phyloP scores from a whole-genome alignment of 2,113 vertebrate species.

The Sclerurus mexicanus region DNA sequence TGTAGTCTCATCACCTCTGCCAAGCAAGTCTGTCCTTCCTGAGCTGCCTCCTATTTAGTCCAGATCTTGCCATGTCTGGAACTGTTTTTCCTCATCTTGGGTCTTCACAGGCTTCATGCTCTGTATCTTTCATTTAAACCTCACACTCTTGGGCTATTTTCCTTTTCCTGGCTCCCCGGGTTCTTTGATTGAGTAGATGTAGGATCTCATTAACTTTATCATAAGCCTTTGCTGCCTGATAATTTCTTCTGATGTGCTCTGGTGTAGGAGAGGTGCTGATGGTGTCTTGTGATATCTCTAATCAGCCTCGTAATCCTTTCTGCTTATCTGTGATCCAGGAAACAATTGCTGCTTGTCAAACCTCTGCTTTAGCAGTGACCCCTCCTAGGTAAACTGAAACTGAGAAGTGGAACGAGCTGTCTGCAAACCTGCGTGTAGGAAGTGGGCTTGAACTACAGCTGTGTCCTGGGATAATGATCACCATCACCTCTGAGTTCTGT shows the following conservation, averaged over 20 bases:
- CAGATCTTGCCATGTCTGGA: neutral
- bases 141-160: neutral
- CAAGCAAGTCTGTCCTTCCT: neutral
- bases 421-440: neutral
- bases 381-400: neutral
- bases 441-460: neutral
- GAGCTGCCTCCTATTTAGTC: neutral
- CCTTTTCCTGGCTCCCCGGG: neutral
- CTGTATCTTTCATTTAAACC: neutral
- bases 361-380: neutral
- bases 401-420: neutral
- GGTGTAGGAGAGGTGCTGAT: neutral
- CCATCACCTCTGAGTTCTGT: neutral
- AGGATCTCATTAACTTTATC: neutral
- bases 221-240: neutral
- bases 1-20: neutral
- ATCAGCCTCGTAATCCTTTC: neutral
- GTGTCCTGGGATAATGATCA: neutral
- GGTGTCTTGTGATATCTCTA: conserved; percentile 2
- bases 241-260: neutral
- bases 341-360: neutral
- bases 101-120: neutral
- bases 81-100: neutral
- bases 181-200: neutral
- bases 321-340: neutral